These are phyloP conservation scores for Heliconius hermathena DNA, from an alignment of 1,140 invertebrate genomes.

Conservation along the genomic window DNA sequence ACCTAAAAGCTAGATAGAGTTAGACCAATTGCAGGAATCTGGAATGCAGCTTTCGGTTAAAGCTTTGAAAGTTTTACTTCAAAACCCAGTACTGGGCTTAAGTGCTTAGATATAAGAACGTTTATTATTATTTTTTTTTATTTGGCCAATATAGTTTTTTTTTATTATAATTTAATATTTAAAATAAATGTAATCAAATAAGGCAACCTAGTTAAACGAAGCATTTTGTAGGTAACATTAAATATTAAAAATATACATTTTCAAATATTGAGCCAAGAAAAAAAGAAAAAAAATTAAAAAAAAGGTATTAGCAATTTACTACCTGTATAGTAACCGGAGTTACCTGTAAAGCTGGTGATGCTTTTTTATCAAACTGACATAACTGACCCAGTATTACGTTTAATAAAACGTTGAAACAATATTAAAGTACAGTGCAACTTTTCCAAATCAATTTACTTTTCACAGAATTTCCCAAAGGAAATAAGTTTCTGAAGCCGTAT, in stretches of 20 bases:
- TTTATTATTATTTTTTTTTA: background rate
- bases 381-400: background rate
- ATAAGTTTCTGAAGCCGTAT: slow-evolving; percentile 60
- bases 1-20: slow-evolving; percentile 21
- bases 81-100: background rate
- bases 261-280: too few species aligned
- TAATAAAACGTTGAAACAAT: slow-evolving; percentile 3
- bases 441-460: slow-evolving; percentile 56
- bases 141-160: background rate
- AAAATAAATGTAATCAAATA: too few species aligned
- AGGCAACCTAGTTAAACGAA: too few species aligned
- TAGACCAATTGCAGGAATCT: slow-evolving; percentile 32
- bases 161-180: too few species aligned
- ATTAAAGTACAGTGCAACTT: slow-evolving; percentile 33
- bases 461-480: slow-evolving; percentile 61
- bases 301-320: too few species aligned
- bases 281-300: too few species aligned
- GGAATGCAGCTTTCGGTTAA: background rate
- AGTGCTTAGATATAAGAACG: background rate
- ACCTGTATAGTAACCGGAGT: too few species aligned
- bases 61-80: background rate
- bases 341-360: background rate
- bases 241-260: too few species aligned
- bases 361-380: background rate
- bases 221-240: too few species aligned